These are phyloP conservation scores for Alligator sinensis DNA, from an alignment of 2,113 vertebrate species.

Conservation along the genomic window DNA sequence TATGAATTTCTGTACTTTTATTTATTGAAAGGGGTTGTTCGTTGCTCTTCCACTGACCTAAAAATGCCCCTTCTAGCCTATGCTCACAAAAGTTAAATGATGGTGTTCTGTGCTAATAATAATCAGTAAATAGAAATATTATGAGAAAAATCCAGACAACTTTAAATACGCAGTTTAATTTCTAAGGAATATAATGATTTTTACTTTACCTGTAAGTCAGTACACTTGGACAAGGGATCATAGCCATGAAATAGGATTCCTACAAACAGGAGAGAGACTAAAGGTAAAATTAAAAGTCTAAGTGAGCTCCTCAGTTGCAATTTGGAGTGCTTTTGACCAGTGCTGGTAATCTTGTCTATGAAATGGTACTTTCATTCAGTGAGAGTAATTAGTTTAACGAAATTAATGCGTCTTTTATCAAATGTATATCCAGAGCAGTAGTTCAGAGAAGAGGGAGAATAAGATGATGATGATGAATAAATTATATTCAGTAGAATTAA, in stretches of 20 bases:
- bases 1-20: not conserved
- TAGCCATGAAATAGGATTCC: not conserved
- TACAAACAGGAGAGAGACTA: not conserved
- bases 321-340: not conserved
- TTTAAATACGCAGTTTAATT: not conserved
- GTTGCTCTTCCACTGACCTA: not conserved
- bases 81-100: not conserved
- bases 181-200: not conserved
- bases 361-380: not conserved
- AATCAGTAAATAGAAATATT: not conserved
- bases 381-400: not conserved
- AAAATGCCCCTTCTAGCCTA: not conserved
- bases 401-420: slow-evolving; percentile 7
- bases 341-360: not conserved
- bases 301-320: not conserved
- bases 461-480: not conserved
- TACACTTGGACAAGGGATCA: not conserved
- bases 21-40: not conserved
- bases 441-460: not conserved
- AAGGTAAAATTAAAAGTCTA: not conserved
- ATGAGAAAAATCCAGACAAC: not conserved
- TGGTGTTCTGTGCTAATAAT: not conserved
- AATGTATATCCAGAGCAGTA: not conserved
- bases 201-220: not conserved
- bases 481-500: slow-evolving; percentile 19